Conservation (phyloP, 2,888 invertebrate genomes). For the Mythimna impura region DNA sequence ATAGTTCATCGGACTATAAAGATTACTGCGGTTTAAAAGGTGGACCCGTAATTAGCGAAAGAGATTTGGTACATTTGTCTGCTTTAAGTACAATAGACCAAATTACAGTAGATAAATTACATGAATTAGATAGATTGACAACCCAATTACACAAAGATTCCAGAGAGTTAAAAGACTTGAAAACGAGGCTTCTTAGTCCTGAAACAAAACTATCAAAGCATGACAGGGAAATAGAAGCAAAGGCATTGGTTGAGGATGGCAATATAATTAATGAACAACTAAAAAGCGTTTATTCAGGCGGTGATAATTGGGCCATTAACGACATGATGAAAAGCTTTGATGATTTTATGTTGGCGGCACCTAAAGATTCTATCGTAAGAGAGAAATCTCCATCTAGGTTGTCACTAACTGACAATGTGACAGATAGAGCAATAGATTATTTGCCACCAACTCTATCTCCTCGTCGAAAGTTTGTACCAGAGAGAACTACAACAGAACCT, state of each 20-base stretch:
- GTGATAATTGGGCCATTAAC: conserved; percentile 93
- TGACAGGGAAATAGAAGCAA: conserved; percentile 91
- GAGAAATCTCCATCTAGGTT: conserved; percentile 91
- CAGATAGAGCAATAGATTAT: conserved; percentile 92
- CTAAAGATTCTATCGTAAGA: conserved; percentile 85
- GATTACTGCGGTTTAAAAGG: conserved; percentile 93
- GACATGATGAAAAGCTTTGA: conserved; percentile 92
- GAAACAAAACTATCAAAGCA: conserved; percentile 88
- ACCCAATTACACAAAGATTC: conserved; percentile 95
- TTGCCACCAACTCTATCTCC: conserved; percentile 90
- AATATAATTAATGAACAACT: conserved; percentile 93
- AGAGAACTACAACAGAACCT: conserved; percentile 91
- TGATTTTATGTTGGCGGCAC: conserved; percentile 89
- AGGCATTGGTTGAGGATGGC: conserved; percentile 91
- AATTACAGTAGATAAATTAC: conserved; percentile 94
- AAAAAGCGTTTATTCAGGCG: conserved; percentile 92
- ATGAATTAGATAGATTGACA: conserved; percentile 94
- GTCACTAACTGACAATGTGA: conserved; percentile 91
- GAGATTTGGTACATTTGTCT: conserved; percentile 94
- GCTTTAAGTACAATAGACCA: conserved; percentile 94
- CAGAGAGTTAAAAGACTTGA: conserved; percentile 94
- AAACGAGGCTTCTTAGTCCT: conserved; percentile 92
- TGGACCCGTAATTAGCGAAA: conserved; percentile 94
- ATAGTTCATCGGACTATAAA: conserved; percentile 94
- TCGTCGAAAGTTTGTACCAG: conserved; percentile 89